These are phyloP conservation scores for Coleophora deauratella DNA, from an alignment of 2,888 invertebrate species.

Conservation along the genomic window DNA sequence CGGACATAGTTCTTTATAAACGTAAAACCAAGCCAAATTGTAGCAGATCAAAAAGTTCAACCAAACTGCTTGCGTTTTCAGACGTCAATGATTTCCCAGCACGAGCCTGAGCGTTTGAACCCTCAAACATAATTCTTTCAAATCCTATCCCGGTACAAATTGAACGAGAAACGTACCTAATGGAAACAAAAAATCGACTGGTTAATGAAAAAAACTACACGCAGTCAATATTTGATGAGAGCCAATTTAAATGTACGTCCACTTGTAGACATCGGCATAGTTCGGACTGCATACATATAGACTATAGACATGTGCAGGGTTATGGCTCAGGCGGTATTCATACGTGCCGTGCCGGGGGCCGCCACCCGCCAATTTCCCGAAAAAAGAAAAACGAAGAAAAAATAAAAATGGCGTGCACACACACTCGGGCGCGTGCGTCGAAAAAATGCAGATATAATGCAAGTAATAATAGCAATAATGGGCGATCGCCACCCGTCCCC, in stretches of 20 bases:
- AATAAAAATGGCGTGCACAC: slow-evolving; percentile 59
- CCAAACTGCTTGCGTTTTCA: no score
- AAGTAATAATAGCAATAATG: slow-evolving; percentile 74
- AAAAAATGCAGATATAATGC: slow-evolving; percentile 73
- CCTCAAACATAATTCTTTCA: slow-evolving; percentile 23
- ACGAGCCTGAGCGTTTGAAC: neutral
- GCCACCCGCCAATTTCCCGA: slow-evolving; percentile 52
- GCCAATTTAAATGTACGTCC: slow-evolving; percentile 73
- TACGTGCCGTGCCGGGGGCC: slow-evolving; percentile 43
- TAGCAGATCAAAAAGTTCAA: no score
- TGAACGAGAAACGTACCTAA: slow-evolving; percentile 40
- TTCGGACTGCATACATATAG: slow-evolving; percentile 36
- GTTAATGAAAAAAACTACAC: slow-evolving; percentile 71
- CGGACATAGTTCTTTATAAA: no score
- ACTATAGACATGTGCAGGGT: slow-evolving; percentile 25
- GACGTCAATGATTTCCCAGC: no score
- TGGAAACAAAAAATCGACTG: slow-evolving; percentile 54
- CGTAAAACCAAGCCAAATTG: no score
- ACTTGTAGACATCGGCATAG: slow-evolving; percentile 73
- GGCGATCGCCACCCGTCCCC: slow-evolving; percentile 63
- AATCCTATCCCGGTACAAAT: slow-evolving; percentile 47
- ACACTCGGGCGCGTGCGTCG: slow-evolving; percentile 55
- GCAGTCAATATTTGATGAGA: slow-evolving; percentile 73
- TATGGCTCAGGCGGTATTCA: slow-evolving; percentile 26
- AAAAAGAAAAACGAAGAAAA: slow-evolving; percentile 65